Evolutionary conservation across 2,797 vertebrate genomes (phyloP).

Genomic region (Xiphorhynchus erythropygius): DNA sequence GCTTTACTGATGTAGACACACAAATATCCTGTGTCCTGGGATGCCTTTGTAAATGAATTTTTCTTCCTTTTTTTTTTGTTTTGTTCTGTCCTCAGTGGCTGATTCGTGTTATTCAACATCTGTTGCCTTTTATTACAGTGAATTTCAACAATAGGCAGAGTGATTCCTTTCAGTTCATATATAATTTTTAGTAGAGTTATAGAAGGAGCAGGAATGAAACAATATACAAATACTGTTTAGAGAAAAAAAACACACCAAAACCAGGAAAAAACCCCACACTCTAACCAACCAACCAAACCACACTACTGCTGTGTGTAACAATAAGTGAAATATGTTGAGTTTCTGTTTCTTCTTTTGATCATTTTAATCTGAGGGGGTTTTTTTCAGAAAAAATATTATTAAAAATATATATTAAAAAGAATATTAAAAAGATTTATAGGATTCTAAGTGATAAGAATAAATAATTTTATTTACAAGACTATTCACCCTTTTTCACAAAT

Average conservation of each 20-base stretch:
- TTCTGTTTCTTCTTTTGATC: background rate
- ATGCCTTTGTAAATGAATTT: background rate
- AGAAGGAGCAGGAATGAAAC: background rate
- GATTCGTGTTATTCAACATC: background rate
- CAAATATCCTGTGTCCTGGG: background rate
- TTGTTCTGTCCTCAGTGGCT: background rate
- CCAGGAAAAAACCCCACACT: background rate
- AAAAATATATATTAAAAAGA: background rate
- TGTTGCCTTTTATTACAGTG: conserved; percentile 24
- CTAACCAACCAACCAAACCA: background rate
- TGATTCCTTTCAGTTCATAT: background rate
- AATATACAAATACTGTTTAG: background rate
- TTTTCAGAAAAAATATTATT: background rate
- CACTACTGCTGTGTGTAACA: background rate
- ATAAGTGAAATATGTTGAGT: background rate
- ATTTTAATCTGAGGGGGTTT: background rate
- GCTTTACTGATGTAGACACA: background rate
- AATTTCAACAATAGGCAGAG: background rate
- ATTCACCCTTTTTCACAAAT: background rate
- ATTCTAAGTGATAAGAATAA: background rate
- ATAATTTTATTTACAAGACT: background rate
- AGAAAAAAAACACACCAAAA: background rate
- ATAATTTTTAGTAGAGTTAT: background rate
- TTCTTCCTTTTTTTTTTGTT: background rate
- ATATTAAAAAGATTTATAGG: background rate